Base-by-base conservation (phyloP, 2,113 vertebrate genomes). In the Helogale parvula region DNA sequence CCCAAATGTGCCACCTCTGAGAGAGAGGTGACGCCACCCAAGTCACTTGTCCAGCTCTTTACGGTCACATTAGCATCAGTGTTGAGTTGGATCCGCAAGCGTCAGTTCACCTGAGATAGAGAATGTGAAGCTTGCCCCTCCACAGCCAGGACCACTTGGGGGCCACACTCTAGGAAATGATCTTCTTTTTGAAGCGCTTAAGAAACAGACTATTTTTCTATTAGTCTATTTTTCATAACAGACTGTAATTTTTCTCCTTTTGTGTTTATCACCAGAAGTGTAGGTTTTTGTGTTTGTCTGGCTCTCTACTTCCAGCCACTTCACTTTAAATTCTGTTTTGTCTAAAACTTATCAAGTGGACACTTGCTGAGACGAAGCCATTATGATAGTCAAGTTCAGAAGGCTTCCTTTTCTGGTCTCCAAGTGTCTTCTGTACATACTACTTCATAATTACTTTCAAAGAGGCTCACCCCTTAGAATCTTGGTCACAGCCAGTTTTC, bases 221-320 rank as follows among this genome's bases (percentile, higher is more conserved):
- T 47, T 47, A 10, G 45, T 83, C 52, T 41, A 1, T 69, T 84
- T 93, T 76, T 3, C 45, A 83, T 71, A 63, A 54, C 13, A 33
- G n/a, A 29, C 57, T 47, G 52, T 72, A 63, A 74, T 35, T 23
- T 79, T 88, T 92, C 69, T 80, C 85, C 21, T 47, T 76, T 93
- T 68, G 79, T 82, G 52, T 52, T 47, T 10, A 45, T n/a, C 29
- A 68, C 35, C 52, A 45, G 82, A 68, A 83, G 29, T 27, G 25
- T 63, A 9, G 50, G 27, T 35, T 31, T 9, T n/a, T 79, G 74
- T 29, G 85, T 71, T 76, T 93, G 72, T 25, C 38, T 52, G 35
- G 4, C 2, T n/a, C 4, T 69, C 16, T 17, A 90, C 88, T 81
- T 35, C 12, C 5, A 54, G 29, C 31, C 54, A 35, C 47, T 90